Evolutionary conservation across 2,888 invertebrate species (phyloP).

Genomic region (Tinea semifulvella): DNA sequence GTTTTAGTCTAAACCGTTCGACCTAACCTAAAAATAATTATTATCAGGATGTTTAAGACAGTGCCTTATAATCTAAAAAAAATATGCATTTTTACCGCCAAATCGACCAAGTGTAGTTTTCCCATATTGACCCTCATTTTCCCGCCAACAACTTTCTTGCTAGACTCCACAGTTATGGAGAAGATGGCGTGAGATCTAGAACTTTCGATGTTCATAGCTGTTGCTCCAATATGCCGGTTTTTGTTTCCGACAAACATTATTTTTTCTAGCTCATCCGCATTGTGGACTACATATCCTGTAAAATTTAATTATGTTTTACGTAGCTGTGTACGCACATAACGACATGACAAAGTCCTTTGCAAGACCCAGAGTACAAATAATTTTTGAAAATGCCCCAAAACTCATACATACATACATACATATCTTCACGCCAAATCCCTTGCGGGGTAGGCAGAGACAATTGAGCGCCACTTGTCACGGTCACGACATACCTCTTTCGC

Average conservation of each 20-base stretch:
- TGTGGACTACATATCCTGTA: constrained; percentile 95
- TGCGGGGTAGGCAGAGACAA: too few species aligned
- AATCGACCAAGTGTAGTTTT: constrained; percentile 95
- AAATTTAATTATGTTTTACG: neutral
- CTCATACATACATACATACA: too few species aligned
- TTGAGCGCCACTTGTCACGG: too few species aligned
- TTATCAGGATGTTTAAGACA: neutral
- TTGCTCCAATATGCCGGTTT: constrained; percentile 81
- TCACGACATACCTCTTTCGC: too few species aligned
- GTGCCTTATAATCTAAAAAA: neutral
- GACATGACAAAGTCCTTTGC: too few species aligned
- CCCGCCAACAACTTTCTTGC: constrained; percentile 82
- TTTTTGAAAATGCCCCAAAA: too few species aligned
- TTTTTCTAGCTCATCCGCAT: constrained; percentile 92
- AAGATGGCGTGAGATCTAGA: constrained; percentile 98
- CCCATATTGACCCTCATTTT: constrained; percentile 93
- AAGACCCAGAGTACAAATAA: too few species aligned
- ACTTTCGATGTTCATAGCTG: constrained; percentile 97
- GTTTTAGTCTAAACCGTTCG: too few species aligned
- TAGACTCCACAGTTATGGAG: constrained; percentile 96
- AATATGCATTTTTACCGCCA: constrained; percentile 76
- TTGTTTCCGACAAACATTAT: constrained; percentile 97
- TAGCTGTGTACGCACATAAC: too few species aligned
- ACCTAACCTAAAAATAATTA: too few species aligned
- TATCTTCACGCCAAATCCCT: too few species aligned